Evolutionary conservation across 2,113 vertebrate species (phyloP).

Genomic region (Regulus satrapa): DNA sequence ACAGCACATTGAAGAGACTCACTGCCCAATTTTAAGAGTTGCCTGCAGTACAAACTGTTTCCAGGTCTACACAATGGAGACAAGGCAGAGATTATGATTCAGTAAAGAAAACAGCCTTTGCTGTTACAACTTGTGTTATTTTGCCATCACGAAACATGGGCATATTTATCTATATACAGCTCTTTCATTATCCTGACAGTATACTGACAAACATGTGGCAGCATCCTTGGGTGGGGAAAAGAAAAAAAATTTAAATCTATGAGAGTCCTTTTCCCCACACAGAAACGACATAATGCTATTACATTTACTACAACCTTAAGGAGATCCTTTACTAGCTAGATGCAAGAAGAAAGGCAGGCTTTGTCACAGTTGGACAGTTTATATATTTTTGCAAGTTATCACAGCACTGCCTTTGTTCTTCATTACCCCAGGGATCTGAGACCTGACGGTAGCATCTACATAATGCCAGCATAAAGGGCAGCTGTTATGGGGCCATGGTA

Average conservation of each 20-base stretch:
- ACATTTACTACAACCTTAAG: neutral
- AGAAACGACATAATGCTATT: neutral
- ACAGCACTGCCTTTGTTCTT: neutral
- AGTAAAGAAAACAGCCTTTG: neutral
- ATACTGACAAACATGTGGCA: neutral
- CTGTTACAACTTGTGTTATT: neutral
- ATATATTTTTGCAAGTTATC: neutral
- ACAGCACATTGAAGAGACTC: neutral
- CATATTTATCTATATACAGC: neutral
- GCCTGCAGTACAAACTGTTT: neutral
- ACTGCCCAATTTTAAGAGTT: neutral
- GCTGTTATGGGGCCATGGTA: neutral
- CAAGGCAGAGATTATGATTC: neutral
- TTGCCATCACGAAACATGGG: fast-evolving
- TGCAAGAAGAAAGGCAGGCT: neutral
- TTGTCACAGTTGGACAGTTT: neutral
- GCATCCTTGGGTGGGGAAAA: neutral
- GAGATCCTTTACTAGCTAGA: neutral
- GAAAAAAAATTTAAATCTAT: too few species aligned
- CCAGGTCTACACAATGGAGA: neutral
- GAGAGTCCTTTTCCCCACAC: fast-evolving
- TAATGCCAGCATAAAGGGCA: neutral
- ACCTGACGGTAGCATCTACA: neutral
- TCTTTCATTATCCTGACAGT: neutral
- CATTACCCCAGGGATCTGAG: neutral